phyloP scores from a whole-genome alignment of 2,888 invertebrate species.

The Zonitis immaculata region DNA sequence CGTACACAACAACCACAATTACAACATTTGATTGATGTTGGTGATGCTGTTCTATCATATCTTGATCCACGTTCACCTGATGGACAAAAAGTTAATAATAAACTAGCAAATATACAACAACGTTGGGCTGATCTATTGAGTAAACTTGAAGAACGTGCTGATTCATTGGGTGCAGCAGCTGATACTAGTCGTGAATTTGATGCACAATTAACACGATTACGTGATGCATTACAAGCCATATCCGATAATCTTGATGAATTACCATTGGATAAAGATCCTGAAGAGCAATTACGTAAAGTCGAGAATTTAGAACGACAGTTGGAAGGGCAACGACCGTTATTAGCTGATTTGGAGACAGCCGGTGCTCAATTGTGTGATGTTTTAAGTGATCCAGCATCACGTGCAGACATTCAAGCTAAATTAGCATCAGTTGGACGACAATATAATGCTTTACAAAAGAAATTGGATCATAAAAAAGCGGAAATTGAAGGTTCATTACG shows the following conservation, averaged over 20 bases:
- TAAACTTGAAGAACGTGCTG: constrained; percentile 83
- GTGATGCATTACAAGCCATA: constrained; percentile 83
- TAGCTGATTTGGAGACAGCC: constrained; percentile 85
- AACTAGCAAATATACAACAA: constrained; percentile 66
- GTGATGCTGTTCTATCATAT: constrained; percentile 65
- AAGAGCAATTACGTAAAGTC: constrained; percentile 81
- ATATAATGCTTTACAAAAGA: constrained; percentile 83
- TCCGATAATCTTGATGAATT: constrained; percentile 82
- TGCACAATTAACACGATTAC: constrained; percentile 74
- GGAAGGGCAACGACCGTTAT: constrained; percentile 80
- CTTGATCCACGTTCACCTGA: constrained; percentile 56
- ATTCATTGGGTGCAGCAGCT: constrained; percentile 83
- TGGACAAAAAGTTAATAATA: constrained; percentile 63
- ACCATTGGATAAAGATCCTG: constrained; percentile 74
- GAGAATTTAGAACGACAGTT: constrained; percentile 83
- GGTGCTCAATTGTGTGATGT: constrained; percentile 85
- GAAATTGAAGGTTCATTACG: constrained; percentile 73
- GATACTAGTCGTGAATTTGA: constrained; percentile 92
- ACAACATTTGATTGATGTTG: constrained; percentile 77
- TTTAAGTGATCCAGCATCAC: constrained; percentile 82
- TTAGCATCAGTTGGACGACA: constrained; percentile 81
- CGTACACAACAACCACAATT: constrained; percentile 87
- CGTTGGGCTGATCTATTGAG: constrained; percentile 75
- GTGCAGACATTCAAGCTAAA: constrained; percentile 87
- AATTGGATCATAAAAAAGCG: constrained; percentile 82